A percentile compares a stretch with the other conserved stretches of the same genome.
These are phyloP conservation scores for Phyllotreta cruciferae DNA, from an alignment of 2,888 invertebrate genomes.

Conservation along the genomic window DNA sequence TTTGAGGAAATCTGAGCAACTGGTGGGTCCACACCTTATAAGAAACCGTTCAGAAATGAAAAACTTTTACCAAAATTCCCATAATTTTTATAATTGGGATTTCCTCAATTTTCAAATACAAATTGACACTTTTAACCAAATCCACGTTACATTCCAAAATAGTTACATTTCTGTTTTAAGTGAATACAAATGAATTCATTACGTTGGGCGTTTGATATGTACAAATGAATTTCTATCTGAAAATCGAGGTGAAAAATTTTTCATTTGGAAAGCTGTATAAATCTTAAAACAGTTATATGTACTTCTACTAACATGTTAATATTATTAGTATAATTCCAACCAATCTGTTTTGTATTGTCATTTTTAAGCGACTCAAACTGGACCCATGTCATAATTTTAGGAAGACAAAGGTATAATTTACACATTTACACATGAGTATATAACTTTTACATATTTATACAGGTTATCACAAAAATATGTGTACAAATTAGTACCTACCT, in stretches of 20 bases:
- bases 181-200: too few species aligned
- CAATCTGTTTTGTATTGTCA: constrained; percentile 46
- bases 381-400: constrained; percentile 45
- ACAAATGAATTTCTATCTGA: constrained; percentile 12
- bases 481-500: background rate
- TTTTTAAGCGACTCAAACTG: constrained; percentile 46
- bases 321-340: constrained; percentile 37
- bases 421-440: constrained; percentile 34
- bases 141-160: too few species aligned
- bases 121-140: too few species aligned
- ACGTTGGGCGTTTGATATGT: constrained; percentile 16
- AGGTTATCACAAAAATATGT: constrained; percentile 18
- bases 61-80: constrained; percentile 19
- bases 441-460: constrained; percentile 12
- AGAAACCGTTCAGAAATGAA: constrained; percentile 36
- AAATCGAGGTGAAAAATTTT: constrained; percentile 27
- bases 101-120: constrained; percentile 23
- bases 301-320: constrained; percentile 33
- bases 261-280: constrained; percentile 34
- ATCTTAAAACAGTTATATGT: constrained; percentile 34
- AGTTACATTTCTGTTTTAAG: too few species aligned
- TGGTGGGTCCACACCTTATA: constrained; percentile 50
- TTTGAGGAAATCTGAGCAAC: constrained; percentile 47
- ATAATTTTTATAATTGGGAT: constrained; percentile 1
- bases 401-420: constrained; percentile 39